phyloP scores from a whole-genome alignment of 2,888 invertebrate species.

The Dione juno region DNA sequence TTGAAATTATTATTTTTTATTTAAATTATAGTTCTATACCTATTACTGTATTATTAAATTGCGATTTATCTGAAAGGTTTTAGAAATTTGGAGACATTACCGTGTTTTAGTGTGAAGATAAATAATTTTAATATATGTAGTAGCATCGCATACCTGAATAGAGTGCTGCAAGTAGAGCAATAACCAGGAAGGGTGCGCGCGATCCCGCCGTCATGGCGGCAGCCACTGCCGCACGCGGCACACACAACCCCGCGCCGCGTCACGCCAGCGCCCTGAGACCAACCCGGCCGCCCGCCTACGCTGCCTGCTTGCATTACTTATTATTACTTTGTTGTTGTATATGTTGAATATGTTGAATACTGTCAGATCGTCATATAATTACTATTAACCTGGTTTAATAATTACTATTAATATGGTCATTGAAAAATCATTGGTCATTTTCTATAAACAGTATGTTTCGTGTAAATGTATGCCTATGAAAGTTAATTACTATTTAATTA shows the following conservation, averaged over 20 bases:
- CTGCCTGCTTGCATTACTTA: conserved; percentile 43
- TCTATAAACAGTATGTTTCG: too few species aligned
- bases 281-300: conserved; percentile 46
- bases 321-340: conserved; percentile 33
- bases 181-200: conserved; percentile 67
- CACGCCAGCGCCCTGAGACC: conserved; percentile 47
- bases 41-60: neutral
- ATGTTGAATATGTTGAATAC: conserved; percentile 5
- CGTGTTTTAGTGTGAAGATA: neutral
- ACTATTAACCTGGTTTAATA: conserved; percentile 8
- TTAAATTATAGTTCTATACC: neutral
- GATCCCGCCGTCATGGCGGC: conserved; percentile 78
- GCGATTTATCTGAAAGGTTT: neutral
- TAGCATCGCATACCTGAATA: conserved; percentile 69
- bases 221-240: conserved; percentile 70
- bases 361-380: neutral
- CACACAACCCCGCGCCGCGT: conserved; percentile 45
- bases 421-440: too few species aligned
- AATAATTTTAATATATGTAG: conserved; percentile 1
- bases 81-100: neutral
- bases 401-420: too few species aligned
- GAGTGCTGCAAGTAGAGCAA: conserved; percentile 70
- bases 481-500: too few species aligned
- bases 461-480: too few species aligned
- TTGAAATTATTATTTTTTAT: neutral